Evolutionary conservation across 1,140 invertebrate species (phyloP).

Genomic region (Bombus huntii): DNA sequence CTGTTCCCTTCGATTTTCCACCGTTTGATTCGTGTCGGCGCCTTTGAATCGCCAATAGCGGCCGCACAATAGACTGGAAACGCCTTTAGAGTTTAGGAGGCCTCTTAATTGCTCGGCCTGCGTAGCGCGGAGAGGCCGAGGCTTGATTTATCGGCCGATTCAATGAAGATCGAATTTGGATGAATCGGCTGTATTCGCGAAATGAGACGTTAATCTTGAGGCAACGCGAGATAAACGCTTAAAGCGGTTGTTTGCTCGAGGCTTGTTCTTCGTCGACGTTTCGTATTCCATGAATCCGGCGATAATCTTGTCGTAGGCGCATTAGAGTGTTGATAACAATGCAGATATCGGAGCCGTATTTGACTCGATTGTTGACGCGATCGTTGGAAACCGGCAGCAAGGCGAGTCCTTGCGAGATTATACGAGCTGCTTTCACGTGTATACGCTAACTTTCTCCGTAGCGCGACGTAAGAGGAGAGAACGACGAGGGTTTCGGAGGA

Average conservation of each 20-base stretch:
- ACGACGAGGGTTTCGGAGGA: constrained; percentile 61
- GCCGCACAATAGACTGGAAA: constrained; percentile 35
- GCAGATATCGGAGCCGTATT: not conserved
- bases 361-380: constrained; percentile 24
- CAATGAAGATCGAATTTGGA: constrained; percentile 36
- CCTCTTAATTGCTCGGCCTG: constrained; percentile 27
- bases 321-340: constrained; percentile 27
- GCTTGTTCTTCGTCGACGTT: not conserved
- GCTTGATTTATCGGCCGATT: constrained; percentile 30
- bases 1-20: constrained; percentile 47
- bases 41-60: constrained; percentile 28
- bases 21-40: constrained; percentile 1
- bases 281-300: too few relatives aligned
- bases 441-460: constrained; percentile 70
- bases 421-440: constrained; percentile 72
- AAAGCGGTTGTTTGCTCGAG: constrained; percentile 6
- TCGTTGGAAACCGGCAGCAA: constrained; percentile 9
- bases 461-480: constrained; percentile 55
- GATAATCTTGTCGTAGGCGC: not conserved
- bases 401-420: constrained; percentile 49
- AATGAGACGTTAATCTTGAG: constrained; percentile 52
- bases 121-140: not conserved
- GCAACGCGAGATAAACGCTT: constrained; percentile 1
- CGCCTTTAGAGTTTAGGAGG: constrained; percentile 20
- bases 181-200: constrained; percentile 8